Conservation (phyloP, 2,888 invertebrate species). For the Eilema caniola region DNA sequence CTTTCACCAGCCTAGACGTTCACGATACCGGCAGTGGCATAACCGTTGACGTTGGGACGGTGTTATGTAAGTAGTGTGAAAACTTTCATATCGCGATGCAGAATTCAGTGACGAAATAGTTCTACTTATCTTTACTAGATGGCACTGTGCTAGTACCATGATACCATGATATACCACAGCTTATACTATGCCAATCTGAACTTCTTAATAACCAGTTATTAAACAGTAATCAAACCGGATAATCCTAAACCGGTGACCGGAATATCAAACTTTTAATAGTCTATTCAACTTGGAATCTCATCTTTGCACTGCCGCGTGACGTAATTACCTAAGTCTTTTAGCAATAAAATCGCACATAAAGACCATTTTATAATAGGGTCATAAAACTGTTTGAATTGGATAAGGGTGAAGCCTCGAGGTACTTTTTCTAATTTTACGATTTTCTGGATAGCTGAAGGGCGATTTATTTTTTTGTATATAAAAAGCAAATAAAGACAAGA, state of each 20-base stretch:
- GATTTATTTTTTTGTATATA: slow-evolving; percentile 50
- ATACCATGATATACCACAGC: too few relatives aligned
- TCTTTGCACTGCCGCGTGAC: slow-evolving; percentile 74
- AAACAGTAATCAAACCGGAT: slow-evolving; percentile 58
- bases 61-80: too few relatives aligned
- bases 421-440: slow-evolving; percentile 81
- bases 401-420: slow-evolving; percentile 60
- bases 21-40: too few relatives aligned
- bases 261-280: slow-evolving; percentile 81
- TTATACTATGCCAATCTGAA: slow-evolving; percentile 8
- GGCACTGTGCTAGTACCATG: neutral
- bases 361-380: slow-evolving; percentile 86
- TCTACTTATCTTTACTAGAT: neutral
- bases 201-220: slow-evolving; percentile 21
- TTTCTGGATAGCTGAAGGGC: slow-evolving; percentile 69
- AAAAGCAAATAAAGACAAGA: neutral
- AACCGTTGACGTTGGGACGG: too few relatives aligned
- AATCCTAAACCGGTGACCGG: slow-evolving; percentile 68
- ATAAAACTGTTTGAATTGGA: slow-evolving; percentile 74
- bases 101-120: too few relatives aligned
- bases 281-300: slow-evolving; percentile 77
- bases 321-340: slow-evolving; percentile 85
- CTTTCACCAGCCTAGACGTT: too few relatives aligned
- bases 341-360: slow-evolving; percentile 85
- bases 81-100: too few relatives aligned